Conservation (phyloP, 2,888 invertebrate species). For the Drosophila affinis region DNA sequence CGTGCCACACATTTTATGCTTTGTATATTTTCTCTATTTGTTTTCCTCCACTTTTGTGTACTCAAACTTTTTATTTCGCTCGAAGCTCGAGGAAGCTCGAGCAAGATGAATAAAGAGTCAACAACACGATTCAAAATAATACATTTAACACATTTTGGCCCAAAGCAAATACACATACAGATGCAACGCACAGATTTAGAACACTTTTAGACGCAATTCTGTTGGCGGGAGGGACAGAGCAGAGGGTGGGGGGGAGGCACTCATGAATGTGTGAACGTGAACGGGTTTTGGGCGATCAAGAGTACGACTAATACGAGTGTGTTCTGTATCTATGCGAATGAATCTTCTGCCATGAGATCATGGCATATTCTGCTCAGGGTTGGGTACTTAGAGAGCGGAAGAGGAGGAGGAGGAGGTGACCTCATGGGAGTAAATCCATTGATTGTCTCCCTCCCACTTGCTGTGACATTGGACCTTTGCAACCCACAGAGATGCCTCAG, state of each 20-base stretch:
- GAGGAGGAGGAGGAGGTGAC: constrained; percentile 8
- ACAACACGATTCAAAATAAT: constrained; percentile 36
- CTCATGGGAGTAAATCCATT: constrained; percentile 8
- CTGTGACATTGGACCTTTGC: constrained; percentile 15
- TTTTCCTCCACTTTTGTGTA: constrained; percentile 31
- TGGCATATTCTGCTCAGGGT: constrained; percentile 9
- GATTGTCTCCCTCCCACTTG: constrained; percentile 29
- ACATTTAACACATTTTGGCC: constrained; percentile 61
- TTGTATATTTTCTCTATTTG: constrained; percentile 36
- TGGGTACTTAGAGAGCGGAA: constrained; percentile 15
- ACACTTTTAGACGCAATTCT: constrained; percentile 70
- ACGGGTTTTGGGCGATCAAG: constrained; percentile 17
- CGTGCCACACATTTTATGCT: constrained; percentile 27
- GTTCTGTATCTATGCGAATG: constrained; percentile 28
- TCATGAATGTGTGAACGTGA: constrained; percentile 32
- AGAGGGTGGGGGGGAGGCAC: constrained; percentile 22
- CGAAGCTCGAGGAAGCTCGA: constrained; percentile 35
- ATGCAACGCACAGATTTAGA: constrained; percentile 37
- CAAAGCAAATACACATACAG: constrained; percentile 33
- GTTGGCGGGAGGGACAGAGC: constrained; percentile 35
- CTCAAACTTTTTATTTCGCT: constrained; percentile 40
- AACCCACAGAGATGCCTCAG: background rate
- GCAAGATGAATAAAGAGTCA: constrained; percentile 34
- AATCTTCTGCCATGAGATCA: constrained; percentile 36
- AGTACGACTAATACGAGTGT: constrained; percentile 21